phyloP scores from a whole-genome alignment of 2,113 vertebrate genomes.

The Rhegmatorhina hoffmannsi region DNA sequence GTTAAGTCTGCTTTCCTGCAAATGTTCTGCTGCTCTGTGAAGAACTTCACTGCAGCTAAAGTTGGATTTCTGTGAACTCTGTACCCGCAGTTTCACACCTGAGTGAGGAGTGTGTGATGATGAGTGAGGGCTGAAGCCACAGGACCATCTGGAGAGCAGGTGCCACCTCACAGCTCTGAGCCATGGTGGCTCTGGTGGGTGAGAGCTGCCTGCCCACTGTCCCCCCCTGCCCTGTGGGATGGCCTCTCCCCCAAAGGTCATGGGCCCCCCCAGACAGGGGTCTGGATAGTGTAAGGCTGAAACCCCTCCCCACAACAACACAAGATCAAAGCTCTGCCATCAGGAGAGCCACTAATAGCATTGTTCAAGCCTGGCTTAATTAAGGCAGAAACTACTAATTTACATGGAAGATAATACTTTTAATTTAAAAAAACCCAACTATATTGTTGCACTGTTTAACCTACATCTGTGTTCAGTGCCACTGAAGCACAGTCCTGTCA shows the following conservation, averaged over 20 bases:
- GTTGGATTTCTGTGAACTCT: not conserved
- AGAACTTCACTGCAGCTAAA: not conserved
- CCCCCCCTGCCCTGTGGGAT: not conserved
- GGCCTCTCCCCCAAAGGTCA: not conserved
- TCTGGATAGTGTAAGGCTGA: not conserved
- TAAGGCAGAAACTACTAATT: not conserved
- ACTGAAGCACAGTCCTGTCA: not conserved
- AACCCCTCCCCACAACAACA: not conserved
- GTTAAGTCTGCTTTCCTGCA: not conserved
- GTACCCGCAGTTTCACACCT: accelerated
- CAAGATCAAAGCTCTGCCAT: not conserved
- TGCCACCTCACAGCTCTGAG: not conserved
- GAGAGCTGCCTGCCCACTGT: not conserved
- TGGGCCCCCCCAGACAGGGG: accelerated
- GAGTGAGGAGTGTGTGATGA: accelerated
- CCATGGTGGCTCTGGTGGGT: not conserved
- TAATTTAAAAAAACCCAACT: not conserved
- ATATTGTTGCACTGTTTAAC: not conserved
- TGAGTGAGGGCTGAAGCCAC: not conserved
- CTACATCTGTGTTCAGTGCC: not conserved
- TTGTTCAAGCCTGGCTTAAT: not conserved
- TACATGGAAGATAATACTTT: not conserved
- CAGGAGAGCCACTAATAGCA: accelerated
- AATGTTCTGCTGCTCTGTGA: not conserved
- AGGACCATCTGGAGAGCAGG: not conserved